These are phyloP conservation scores for Cladopsammia gracilis DNA, from an alignment of 64 coral and sea anemone species.

Conservation along the genomic window DNA sequence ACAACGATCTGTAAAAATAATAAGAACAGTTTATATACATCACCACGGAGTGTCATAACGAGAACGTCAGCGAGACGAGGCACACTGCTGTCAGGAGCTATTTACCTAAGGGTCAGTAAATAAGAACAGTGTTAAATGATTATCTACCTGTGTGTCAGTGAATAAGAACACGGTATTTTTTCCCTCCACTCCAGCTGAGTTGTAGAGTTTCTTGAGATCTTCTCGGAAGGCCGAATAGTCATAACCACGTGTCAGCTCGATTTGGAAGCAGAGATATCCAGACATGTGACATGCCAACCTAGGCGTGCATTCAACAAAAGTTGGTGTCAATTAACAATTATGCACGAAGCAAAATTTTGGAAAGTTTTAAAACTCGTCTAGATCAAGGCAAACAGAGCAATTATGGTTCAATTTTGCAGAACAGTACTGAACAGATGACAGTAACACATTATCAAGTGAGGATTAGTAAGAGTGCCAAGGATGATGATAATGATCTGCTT, in stretches of 20 bases:
- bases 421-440: too few species aligned
- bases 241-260: conserved; percentile 97
- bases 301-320: not conserved
- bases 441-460: too few species aligned
- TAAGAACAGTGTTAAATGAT: not conserved
- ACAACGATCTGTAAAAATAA: conserved; percentile 86
- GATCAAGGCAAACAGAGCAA: too few species aligned
- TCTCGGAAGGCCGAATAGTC: conserved; percentile 96
- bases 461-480: too few species aligned
- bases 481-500: too few species aligned
- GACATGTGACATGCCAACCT: conserved; percentile 98
- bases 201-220: conserved; percentile 94
- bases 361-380: too few species aligned
- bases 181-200: conserved; percentile 86
- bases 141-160: conserved; percentile 92
- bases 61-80: too few species aligned
- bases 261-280: conserved; percentile 93
- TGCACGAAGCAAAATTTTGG: too few species aligned
- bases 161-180: conserved; percentile 99
- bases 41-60: not conserved
- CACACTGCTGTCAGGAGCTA: too few species aligned
- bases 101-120: too few species aligned
- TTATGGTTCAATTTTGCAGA: too few species aligned
- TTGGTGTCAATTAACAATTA: not conserved
- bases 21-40: not conserved